Conservation (phyloP, 2,888 invertebrate genomes). For the Pachycephus smyrnensis region DNA sequence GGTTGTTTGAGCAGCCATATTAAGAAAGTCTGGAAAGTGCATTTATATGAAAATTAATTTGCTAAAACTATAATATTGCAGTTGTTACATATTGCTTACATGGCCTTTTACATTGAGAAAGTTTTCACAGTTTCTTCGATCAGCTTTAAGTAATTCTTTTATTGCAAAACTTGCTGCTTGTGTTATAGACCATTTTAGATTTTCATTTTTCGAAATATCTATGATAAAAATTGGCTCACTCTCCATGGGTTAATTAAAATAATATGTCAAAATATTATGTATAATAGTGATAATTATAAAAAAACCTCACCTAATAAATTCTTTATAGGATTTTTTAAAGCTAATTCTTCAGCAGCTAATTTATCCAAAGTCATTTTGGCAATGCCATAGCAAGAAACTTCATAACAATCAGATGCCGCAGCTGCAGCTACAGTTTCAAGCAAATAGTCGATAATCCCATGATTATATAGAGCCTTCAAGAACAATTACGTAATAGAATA, state of each 20-base stretch:
- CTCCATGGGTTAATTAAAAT: not conserved
- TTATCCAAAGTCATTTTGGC: constrained; percentile 46
- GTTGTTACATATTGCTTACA: constrained; percentile 25
- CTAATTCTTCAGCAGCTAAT: constrained; percentile 46
- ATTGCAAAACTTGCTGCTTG: constrained; percentile 47
- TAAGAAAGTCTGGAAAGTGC: constrained; percentile 31
- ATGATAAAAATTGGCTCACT: not conserved
- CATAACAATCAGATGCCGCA: constrained; percentile 32
- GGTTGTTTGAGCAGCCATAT: constrained; percentile 37
- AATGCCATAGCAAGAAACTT: constrained; percentile 44
- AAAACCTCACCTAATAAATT: constrained; percentile 21
- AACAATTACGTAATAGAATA: not conserved
- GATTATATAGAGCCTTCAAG: constrained; percentile 41
- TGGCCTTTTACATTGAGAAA: constrained; percentile 41
- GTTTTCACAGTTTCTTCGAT: constrained; percentile 40
- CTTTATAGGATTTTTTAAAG: constrained; percentile 32
- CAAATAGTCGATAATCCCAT: constrained; percentile 44
- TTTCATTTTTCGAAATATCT: constrained; percentile 47
- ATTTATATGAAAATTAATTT: not conserved
- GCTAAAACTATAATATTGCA: constrained; percentile 1
- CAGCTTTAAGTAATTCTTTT: constrained; percentile 40
- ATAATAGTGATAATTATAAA: not conserved
- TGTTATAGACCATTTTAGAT: constrained; percentile 39
- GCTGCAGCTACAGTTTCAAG: constrained; percentile 31
- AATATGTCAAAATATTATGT: not conserved